Base-by-base conservation (phyloP, 2,113 vertebrate species). In the Indicator indicator region DNA sequence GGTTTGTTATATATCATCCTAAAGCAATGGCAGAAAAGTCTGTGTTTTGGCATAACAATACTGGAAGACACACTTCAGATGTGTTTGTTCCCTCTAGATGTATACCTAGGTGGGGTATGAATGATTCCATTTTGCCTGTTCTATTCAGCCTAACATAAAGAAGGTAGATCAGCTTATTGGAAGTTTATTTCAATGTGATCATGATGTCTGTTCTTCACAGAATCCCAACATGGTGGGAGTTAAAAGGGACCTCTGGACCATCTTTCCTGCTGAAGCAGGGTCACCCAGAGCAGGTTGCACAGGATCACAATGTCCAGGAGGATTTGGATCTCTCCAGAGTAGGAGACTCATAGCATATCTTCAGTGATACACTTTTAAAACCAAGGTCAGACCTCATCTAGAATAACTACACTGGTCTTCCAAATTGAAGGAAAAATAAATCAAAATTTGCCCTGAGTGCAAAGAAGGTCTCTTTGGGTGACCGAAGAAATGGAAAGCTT, bases 121-220 rank as follows among this genome's bases (percentile, higher is more conserved):
- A 73, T 42, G 0, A n/a, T 63, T 30, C 0, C 1, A 0, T 11
- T 67, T 33, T 48, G 3, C 59, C 54, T n/a, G 4, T 0, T 40
- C 89, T 67, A 36, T 52, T 40, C 50, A 65, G n/a, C 68, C 52
- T 36, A 23, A 40, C 16, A 4, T 59, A 36, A 91, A 89, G 17
- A 62, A 64, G 26, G 2, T 86, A 1, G 68, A 46, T n/a, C 3
- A 1, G 5, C 5, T 76, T 68, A 42, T 63, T 6, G 16, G 33
- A 86, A 42, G 36, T 14, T 2, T 12, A 17, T 32, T 60, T 52
- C 12, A 8, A 52, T 52, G 50, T 30, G 14, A 42, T 38, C 16
- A 9, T n/a, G 21, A 7, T 12, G 11, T 6, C 27, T 52, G 50
- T 5, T 40, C 50, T n/a, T 33, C 44, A 46, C 32, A 33, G 44